These are phyloP conservation scores for Tympanuchus pallidicinctus DNA, from an alignment of 2,113 vertebrate genomes.

Conservation along the genomic window DNA sequence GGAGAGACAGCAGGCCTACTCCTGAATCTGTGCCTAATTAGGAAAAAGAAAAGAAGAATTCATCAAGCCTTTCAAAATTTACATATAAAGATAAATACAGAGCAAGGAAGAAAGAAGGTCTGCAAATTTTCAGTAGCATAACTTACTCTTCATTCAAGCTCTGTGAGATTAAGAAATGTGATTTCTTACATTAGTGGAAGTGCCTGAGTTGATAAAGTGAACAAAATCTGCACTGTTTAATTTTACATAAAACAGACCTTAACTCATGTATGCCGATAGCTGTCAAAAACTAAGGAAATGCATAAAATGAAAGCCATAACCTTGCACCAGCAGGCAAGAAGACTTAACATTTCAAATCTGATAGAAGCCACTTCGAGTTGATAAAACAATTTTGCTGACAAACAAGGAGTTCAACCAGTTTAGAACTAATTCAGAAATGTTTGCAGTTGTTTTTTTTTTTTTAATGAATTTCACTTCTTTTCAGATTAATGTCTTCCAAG, in stretches of 20 bases:
- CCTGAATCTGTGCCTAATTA: background rate
- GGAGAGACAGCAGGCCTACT: background rate
- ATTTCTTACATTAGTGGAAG: constrained; percentile 2
- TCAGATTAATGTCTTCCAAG: background rate
- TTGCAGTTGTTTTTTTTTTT: background rate
- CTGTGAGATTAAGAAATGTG: background rate
- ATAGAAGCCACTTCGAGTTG: background rate
- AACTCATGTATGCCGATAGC: background rate
- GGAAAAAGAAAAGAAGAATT: background rate
- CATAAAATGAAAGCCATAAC: constrained; percentile 38
- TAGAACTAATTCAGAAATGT: background rate
- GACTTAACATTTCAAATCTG: constrained; percentile 18
- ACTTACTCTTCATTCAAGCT: background rate
- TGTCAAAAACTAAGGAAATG: constrained; percentile 38
- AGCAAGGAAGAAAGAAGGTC: background rate
- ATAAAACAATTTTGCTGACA: background rate
- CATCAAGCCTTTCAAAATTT: background rate
- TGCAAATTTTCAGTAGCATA: background rate
- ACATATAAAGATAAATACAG: background rate
- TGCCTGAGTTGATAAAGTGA: background rate
- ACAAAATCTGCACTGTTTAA: background rate
- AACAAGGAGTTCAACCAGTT: background rate
- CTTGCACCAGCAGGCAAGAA: constrained; percentile 38
- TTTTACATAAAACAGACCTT: constrained; percentile 49
- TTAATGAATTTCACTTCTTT: background rate